Percentiles rank a stretch among this genome's conserved stretches.
phyloP scores from a whole-genome alignment of 2,113 vertebrate genomes.

The Rhinolophus sinicus region DNA sequence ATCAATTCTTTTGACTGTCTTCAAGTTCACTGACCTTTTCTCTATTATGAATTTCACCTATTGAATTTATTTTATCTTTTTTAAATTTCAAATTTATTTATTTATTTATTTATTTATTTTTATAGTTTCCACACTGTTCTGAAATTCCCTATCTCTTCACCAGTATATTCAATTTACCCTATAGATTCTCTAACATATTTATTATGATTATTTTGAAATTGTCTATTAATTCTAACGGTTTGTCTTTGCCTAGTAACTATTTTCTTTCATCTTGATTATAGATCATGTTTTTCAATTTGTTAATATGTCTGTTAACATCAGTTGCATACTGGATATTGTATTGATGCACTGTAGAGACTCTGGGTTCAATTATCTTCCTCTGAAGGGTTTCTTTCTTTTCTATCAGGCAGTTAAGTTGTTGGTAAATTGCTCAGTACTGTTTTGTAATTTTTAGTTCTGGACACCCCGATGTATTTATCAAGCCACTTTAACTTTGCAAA shows the following conservation, averaged over 20 bases:
- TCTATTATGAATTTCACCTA: neutral
- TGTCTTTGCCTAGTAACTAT: neutral
- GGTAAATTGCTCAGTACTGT: neutral
- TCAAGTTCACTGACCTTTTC: neutral
- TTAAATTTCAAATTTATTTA: neutral
- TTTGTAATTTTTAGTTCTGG: neutral
- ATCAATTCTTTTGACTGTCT: neutral
- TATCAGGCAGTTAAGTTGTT: constrained; percentile 12
- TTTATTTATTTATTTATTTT: neutral
- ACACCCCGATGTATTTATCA: neutral
- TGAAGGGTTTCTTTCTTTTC: neutral
- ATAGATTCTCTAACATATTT: neutral
- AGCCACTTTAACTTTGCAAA: neutral
- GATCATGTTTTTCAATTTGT: constrained; percentile 1
- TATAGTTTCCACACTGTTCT: neutral
- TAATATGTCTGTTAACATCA: neutral
- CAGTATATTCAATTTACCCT: neutral
- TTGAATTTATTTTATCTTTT: neutral
- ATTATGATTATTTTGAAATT: constrained; percentile 7
- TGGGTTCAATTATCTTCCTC: neutral
- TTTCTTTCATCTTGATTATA: neutral
- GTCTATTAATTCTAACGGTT: neutral
- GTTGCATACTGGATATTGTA: neutral
- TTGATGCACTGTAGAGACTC: neutral
- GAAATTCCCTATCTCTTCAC: neutral